These are phyloP conservation scores for Diabrotica virgifera DNA, from an alignment of 1,140 invertebrate genomes.

Conservation along the genomic window DNA sequence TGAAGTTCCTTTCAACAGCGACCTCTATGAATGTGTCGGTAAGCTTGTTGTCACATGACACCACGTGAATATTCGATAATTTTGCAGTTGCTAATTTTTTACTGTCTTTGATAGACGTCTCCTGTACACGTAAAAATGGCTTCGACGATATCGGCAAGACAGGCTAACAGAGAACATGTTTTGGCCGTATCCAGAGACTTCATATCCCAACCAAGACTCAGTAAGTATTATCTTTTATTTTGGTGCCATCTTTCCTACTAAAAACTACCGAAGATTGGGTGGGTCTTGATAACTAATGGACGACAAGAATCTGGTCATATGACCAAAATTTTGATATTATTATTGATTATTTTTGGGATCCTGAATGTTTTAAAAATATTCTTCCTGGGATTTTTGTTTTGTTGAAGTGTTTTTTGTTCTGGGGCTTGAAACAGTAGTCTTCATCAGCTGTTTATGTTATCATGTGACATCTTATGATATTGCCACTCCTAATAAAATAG, in stretches of 20 bases:
- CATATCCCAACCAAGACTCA: constrained; percentile 93
- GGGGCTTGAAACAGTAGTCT: not conserved
- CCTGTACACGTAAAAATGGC: constrained; percentile 35
- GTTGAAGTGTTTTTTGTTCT: not conserved
- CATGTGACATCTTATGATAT: constrained; percentile 46
- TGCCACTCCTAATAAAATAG: constrained; percentile 43
- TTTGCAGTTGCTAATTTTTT: constrained; percentile 32
- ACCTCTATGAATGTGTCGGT: not conserved
- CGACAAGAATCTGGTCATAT: constrained; percentile 37
- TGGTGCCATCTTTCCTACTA: constrained; percentile 7
- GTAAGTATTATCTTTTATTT: constrained; percentile 66
- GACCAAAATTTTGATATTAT: constrained; percentile 26
- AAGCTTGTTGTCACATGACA: constrained; percentile 43
- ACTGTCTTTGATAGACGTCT: constrained; percentile 28
- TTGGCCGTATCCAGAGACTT: constrained; percentile 94
- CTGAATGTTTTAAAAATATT: constrained; percentile 1
- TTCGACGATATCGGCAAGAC: constrained; percentile 49
- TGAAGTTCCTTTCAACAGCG: too few species aligned
- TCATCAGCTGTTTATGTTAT: constrained; percentile 26
- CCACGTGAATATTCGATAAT: constrained; percentile 52
- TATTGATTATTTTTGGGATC: constrained; percentile 16
- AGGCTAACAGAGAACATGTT: constrained; percentile 75
- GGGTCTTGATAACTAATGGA: constrained; percentile 33
- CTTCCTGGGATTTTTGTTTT: not conserved
- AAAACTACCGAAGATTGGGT: constrained; percentile 28